Conservation (phyloP, 1,140 invertebrate species). For the Lerema accius region DNA sequence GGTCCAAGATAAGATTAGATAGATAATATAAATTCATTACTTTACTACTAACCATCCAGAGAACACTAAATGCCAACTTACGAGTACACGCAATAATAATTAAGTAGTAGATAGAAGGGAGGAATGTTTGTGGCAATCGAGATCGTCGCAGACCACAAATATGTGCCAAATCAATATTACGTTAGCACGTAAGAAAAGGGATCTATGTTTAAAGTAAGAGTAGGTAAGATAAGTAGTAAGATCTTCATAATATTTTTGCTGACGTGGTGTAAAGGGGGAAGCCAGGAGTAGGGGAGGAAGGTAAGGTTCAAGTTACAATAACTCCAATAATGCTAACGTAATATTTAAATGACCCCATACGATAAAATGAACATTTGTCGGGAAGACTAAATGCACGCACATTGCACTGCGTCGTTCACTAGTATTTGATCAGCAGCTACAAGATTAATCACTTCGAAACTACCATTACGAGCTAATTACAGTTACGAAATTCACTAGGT, state of each 20-base stretch:
- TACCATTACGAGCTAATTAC: slow-evolving; percentile 12
- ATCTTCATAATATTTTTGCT: too few species aligned
- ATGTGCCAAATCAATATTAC: slow-evolving; percentile 14
- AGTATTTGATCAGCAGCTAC: slow-evolving; percentile 31
- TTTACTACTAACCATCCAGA: slow-evolving; percentile 15
- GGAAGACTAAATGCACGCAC: too few species aligned
- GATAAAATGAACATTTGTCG: too few species aligned
- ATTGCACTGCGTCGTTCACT: slow-evolving; percentile 11
- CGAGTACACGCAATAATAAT: slow-evolving; percentile 35
- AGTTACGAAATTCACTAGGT: slow-evolving; percentile 13
- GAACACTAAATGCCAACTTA: slow-evolving; percentile 43
- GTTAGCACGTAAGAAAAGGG: too few species aligned
- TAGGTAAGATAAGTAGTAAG: too few species aligned
- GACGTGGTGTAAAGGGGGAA: too few species aligned
- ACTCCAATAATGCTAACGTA: too few species aligned
- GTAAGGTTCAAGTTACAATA: too few species aligned
- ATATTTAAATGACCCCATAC: too few species aligned
- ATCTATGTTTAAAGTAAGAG: too few species aligned
- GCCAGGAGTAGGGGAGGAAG: too few species aligned
- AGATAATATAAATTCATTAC: not conserved
- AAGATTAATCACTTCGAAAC: slow-evolving; percentile 32
- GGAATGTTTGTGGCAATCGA: slow-evolving; percentile 40
- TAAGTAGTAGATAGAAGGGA: slow-evolving; percentile 42
- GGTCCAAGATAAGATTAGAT: slow-evolving; percentile 44
- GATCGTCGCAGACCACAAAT: slow-evolving; percentile 9